These are phyloP conservation scores for Lepidurus packardi DNA, from an alignment of 1,140 invertebrate genomes.

Conservation along the genomic window DNA sequence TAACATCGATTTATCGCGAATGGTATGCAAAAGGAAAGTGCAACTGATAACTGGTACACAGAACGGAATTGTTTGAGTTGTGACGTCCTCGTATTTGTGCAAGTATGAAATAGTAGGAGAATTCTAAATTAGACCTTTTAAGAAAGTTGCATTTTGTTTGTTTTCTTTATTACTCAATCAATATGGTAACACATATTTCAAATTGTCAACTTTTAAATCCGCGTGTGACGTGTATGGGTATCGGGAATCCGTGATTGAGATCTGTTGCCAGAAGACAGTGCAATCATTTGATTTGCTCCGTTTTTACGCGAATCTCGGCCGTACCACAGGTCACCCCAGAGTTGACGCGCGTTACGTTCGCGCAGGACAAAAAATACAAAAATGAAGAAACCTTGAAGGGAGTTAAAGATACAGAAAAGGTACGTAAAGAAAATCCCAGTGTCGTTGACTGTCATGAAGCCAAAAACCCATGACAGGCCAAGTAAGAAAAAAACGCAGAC, in stretches of 20 bases:
- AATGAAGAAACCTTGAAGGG: constrained; percentile 39
- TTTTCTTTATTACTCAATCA: neutral
- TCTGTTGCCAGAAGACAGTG: neutral
- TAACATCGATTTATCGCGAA: neutral
- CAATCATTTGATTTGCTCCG: neutral
- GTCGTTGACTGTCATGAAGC: constrained; percentile 38
- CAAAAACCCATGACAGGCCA: constrained; percentile 41
- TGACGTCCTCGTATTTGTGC: neutral
- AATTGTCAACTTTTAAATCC: neutral
- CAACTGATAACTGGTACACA: neutral
- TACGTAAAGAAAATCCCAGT: constrained; percentile 37
- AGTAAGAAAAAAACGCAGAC: constrained; percentile 46
- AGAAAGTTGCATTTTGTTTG: neutral
- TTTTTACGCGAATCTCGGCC: constrained; percentile 29
- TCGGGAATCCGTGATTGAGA: neutral
- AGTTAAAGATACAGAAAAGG: constrained; percentile 40
- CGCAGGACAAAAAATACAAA: constrained; percentile 42
- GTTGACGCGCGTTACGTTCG: constrained; percentile 35
- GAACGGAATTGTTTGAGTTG: neutral
- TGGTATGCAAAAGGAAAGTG: neutral
- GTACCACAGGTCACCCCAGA: constrained; percentile 37
- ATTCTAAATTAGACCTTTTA: neutral
- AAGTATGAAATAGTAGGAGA: constrained; percentile 1
- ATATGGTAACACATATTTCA: neutral
- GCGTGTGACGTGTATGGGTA: neutral